These are phyloP conservation scores for Urocolius indicus DNA, from an alignment of 2,113 vertebrate species.

Conservation along the genomic window DNA sequence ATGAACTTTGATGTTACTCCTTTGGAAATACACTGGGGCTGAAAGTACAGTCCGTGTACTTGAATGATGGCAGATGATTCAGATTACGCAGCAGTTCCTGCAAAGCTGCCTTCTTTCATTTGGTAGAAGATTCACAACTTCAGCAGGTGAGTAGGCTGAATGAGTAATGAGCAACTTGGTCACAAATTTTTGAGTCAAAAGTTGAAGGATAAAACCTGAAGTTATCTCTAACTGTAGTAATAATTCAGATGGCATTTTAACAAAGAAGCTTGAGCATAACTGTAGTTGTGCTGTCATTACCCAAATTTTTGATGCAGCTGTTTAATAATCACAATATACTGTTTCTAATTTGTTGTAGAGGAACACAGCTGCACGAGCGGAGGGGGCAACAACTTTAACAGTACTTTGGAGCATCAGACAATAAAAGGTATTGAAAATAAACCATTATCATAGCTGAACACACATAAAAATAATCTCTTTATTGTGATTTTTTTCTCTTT, in stretches of 20 bases:
- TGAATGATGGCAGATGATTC: neutral
- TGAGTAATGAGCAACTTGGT: neutral
- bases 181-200: neutral
- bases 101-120: neutral
- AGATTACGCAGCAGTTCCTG: neutral
- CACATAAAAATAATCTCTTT: constrained; percentile 43
- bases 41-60: neutral
- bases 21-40: neutral
- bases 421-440: constrained; percentile 7
- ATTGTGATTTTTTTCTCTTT: constrained; percentile 13
- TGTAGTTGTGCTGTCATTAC: neutral
- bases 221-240: neutral
- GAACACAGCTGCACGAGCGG: neutral
- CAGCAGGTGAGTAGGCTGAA: neutral
- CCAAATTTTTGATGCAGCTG: neutral
- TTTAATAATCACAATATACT: neutral
- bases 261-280: neutral
- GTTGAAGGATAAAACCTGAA: neutral
- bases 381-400: neutral
- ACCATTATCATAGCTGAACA: constrained; percentile 17
- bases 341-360: neutral
- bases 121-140: neutral
- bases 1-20: neutral
- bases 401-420: neutral
- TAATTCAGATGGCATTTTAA: neutral